Percentiles rank a stretch among this genome's conserved stretches.
Evolutionary conservation across 2,113 vertebrate species (phyloP).

Genomic region (Tupaia chinensis): DNA sequence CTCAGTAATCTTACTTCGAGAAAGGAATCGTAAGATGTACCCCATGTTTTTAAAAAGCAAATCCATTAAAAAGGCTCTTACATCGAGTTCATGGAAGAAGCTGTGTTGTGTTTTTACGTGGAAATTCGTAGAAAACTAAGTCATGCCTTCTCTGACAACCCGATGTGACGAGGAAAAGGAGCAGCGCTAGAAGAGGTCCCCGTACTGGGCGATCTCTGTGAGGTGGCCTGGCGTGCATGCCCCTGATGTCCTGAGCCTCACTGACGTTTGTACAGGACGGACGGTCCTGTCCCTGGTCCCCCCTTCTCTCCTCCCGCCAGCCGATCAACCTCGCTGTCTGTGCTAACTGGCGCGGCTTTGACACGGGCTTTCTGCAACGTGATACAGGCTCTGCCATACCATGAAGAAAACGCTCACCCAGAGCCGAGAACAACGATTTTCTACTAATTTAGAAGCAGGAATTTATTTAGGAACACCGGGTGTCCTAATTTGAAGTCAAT

Average conservation of each 20-base stretch:
- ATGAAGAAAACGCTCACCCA: neutral
- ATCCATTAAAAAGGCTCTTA: no score
- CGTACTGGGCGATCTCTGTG: neutral
- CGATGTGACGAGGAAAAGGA: neutral
- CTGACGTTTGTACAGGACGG: neutral
- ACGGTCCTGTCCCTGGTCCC: neutral
- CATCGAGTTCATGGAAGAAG: no score
- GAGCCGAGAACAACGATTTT: conserved; percentile 40
- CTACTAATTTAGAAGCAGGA: conserved; percentile 10
- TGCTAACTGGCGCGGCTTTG: neutral
- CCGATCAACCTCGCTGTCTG: neutral
- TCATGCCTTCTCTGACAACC: no score
- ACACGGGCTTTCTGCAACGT: neutral
- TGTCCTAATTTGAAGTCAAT: conserved; percentile 29
- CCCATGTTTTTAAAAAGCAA: neutral
- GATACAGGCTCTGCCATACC: conserved; percentile 8
- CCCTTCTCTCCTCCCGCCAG: neutral
- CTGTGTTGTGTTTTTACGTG: no score
- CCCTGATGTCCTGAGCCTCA: neutral
- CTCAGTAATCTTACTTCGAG: neutral
- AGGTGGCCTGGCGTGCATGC: neutral
- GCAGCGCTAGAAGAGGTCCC: neutral
- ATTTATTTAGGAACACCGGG: conserved; percentile 55
- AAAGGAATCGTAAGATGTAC: conserved; percentile 27
- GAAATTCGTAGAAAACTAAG: no score